Conservation (phyloP, 2,888 invertebrate species). For the Neoaliturus tenellus region DNA sequence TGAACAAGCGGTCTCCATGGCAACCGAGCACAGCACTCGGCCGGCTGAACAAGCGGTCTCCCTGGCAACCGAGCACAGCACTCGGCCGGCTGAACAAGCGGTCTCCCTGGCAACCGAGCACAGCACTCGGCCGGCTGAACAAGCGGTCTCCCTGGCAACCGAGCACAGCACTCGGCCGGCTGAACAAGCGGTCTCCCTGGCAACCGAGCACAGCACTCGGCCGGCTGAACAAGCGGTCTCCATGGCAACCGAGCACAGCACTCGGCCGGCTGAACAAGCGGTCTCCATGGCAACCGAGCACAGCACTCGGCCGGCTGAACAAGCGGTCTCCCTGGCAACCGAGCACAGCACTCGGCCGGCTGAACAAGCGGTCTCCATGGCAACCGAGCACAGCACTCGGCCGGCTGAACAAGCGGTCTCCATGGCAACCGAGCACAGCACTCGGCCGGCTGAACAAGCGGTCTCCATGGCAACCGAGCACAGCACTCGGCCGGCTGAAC, state of each 20-base stretch:
- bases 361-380: conserved; percentile 18
- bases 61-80: conserved; percentile 6
- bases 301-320: neutral
- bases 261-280: neutral
- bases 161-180: neutral
- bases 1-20: conserved; percentile 18
- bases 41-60: neutral
- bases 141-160: conserved; percentile 18
- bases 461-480: conserved; percentile 23
- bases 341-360: neutral
- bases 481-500: neutral
- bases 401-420: neutral
- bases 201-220: neutral
- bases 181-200: conserved; percentile 14
- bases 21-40: neutral
- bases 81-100: neutral
- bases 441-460: neutral
- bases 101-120: conserved; percentile 18
- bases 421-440: conserved; percentile 14
- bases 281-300: conserved; percentile 23
- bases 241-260: conserved; percentile 14
- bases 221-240: neutral
- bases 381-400: neutral
- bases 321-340: conserved; percentile 18
- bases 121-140: neutral